Evolutionary conservation across 1,140 invertebrate species (phyloP).

Genomic region (Proales similis): DNA sequence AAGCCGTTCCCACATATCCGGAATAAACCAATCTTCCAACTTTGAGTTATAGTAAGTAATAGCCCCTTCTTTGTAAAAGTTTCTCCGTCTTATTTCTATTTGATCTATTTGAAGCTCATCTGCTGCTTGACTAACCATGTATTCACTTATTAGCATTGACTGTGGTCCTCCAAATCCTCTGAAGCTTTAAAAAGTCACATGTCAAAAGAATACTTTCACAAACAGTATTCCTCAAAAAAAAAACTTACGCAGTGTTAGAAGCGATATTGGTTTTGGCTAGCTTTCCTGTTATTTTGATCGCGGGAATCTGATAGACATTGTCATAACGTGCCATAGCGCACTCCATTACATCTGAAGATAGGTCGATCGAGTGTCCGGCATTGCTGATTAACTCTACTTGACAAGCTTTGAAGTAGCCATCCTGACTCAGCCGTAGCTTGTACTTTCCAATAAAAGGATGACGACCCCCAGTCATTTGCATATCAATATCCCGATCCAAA

Average conservation of each 20-base stretch:
- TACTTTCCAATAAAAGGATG: slow-evolving; percentile 82
- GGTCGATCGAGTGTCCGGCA: slow-evolving; percentile 71
- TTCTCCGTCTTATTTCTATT: slow-evolving; percentile 60
- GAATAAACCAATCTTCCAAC: slow-evolving; percentile 67
- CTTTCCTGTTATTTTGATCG: slow-evolving; percentile 43
- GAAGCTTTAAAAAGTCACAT: slow-evolving; percentile 39
- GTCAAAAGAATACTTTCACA: neutral
- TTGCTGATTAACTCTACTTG: slow-evolving; percentile 72
- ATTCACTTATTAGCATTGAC: slow-evolving; percentile 46
- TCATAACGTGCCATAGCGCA: slow-evolving; percentile 68
- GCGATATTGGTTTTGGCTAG: slow-evolving; percentile 51
- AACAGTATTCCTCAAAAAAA: neutral
- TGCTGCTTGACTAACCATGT: slow-evolving; percentile 45
- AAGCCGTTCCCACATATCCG: slow-evolving; percentile 75
- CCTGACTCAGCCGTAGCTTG: slow-evolving; percentile 55
- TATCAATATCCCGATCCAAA: slow-evolving; percentile 87
- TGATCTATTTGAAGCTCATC: slow-evolving; percentile 39
- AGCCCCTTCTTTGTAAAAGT: slow-evolving; percentile 74
- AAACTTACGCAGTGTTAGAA: slow-evolving; percentile 50
- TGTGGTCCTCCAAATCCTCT: slow-evolving; percentile 53
- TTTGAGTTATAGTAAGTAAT: slow-evolving; percentile 70
- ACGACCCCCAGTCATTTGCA: slow-evolving; percentile 73
- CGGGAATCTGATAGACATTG: slow-evolving; percentile 47
- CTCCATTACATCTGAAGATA: slow-evolving; percentile 70
- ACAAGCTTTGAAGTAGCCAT: slow-evolving; percentile 45